A percentile compares a stretch with the other conserved stretches of the same genome.
Evolutionary conservation across 1,140 invertebrate genomes (phyloP).

Genomic region (Aphidius ervi): DNA sequence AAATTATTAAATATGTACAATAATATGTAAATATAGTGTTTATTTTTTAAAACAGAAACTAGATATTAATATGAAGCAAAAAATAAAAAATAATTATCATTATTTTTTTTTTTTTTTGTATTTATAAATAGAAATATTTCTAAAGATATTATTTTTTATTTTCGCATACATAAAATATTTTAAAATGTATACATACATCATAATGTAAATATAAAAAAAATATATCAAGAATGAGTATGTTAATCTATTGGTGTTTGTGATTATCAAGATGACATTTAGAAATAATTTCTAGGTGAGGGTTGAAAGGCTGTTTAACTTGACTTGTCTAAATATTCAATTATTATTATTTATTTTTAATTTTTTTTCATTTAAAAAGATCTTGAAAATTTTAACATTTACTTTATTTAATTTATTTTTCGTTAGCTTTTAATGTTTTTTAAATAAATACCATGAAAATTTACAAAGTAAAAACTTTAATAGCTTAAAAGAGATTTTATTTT

Average conservation of each 20-base stretch:
- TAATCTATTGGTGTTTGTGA: constrained; percentile 6
- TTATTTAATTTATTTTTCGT: background rate
- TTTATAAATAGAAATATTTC: constrained; percentile 27
- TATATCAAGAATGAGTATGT: constrained; percentile 13
- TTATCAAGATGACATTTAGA: constrained; percentile 13
- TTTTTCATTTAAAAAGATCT: background rate
- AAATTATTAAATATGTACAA: constrained; percentile 27
- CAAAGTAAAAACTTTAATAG: too few species aligned
- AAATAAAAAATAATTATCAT: background rate
- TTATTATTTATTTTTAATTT: background rate
- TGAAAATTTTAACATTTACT: background rate
- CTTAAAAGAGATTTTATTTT: too few species aligned
- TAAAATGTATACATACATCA: constrained; percentile 21
- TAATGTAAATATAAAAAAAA: constrained; percentile 13
- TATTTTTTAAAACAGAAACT: background rate
- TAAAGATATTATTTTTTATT: constrained; percentile 16
- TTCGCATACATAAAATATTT: constrained; percentile 23
- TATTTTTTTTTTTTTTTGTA: constrained; percentile 16
- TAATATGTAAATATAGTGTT: constrained; percentile 12
- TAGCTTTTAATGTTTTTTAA: background rate
- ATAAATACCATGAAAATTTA: too few species aligned
- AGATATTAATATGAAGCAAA: constrained; percentile 11
- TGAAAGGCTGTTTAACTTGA: constrained; percentile 15
- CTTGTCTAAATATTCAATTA: background rate
- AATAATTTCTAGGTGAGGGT: constrained; percentile 4